Percentiles rank a stretch among this genome's conserved stretches.
These are phyloP conservation scores for Apantesis nais DNA, from an alignment of 2,888 invertebrate genomes.

Conservation along the genomic window DNA sequence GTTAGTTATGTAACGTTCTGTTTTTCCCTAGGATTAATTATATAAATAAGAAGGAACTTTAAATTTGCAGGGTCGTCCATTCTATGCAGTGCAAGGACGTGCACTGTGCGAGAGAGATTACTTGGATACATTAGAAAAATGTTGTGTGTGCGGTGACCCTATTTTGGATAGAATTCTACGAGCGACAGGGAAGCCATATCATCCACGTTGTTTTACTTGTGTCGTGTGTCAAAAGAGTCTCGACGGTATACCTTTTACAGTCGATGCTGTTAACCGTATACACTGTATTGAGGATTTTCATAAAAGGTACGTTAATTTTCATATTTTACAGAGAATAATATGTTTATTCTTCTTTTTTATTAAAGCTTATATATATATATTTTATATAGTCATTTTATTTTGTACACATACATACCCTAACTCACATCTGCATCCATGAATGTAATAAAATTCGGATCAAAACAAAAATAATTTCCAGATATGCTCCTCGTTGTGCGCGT, in stretches of 20 bases:
- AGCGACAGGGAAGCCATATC: slow-evolving; percentile 98
- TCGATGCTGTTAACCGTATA: slow-evolving; percentile 98
- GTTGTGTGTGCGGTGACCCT: slow-evolving; percentile 97
- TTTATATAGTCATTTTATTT: neutral
- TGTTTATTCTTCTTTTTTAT: too few relatives aligned
- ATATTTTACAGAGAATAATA: neutral
- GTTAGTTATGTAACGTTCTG: too few relatives aligned
- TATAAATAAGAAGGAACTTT: too few relatives aligned
- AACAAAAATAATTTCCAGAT: slow-evolving; percentile 70
- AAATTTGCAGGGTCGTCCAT: slow-evolving; percentile 92
- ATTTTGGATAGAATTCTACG: slow-evolving; percentile 97
- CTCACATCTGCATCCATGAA: neutral
- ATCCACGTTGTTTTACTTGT: slow-evolving; percentile 98
- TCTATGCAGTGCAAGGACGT: slow-evolving; percentile 97
- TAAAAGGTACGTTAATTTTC: slow-evolving; percentile 89
- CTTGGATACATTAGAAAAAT: slow-evolving; percentile 97
- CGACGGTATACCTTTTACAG: slow-evolving; percentile 99
- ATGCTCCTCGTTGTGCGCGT: slow-evolving; percentile 98
- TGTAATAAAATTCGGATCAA: neutral
- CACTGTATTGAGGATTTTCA: slow-evolving; percentile 99
- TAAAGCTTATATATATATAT: too few relatives aligned
- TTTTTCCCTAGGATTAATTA: neutral
- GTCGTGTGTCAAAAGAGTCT: slow-evolving; percentile 97
- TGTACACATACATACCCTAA: neutral
- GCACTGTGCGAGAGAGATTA: slow-evolving; percentile 99